A percentile compares a stretch with the other conserved stretches of the same genome.
Conservation (phyloP, 1,140 invertebrate genomes). For the Drosophila cardini region DNA sequence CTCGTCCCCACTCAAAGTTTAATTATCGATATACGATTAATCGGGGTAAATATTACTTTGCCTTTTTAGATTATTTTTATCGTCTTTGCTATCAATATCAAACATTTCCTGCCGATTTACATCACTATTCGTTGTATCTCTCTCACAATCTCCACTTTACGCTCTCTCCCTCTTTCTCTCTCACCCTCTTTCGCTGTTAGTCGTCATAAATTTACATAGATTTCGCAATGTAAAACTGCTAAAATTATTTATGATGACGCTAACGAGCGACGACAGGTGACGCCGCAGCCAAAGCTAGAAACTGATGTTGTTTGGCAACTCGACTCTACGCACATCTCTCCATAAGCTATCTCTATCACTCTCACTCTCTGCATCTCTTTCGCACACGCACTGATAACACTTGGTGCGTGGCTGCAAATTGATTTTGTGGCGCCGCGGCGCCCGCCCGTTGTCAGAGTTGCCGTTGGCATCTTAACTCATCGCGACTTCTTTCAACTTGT, state of each 20-base stretch:
- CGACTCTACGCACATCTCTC: constrained; percentile 26
- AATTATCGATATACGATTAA: no score
- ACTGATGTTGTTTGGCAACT: constrained; percentile 27
- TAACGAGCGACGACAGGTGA: constrained; percentile 80
- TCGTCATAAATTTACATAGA: constrained; percentile 78
- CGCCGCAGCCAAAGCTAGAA: constrained; percentile 42
- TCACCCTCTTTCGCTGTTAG: constrained; percentile 1
- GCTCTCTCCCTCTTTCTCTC: not conserved
- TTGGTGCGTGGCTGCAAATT: constrained; percentile 75
- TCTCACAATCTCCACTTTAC: no score
- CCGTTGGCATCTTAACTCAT: constrained; percentile 30
- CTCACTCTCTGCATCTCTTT: not conserved
- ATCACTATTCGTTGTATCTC: not conserved
- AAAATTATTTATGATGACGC: constrained; percentile 82
- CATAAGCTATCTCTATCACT: constrained; percentile 5
- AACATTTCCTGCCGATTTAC: no score
- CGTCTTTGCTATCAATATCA: no score
- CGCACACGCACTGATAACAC: constrained; percentile 19
- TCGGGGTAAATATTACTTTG: no score
- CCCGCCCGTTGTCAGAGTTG: constrained; percentile 56
- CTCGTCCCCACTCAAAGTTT: no score
- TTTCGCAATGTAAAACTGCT: constrained; percentile 68
- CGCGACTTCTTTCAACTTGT: constrained; percentile 45
- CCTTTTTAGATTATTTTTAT: no score
- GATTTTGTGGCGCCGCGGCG: constrained; percentile 80